Evolutionary conservation across 2,797 vertebrate genomes (phyloP).

Genomic region (Thamnophis elegans): DNA sequence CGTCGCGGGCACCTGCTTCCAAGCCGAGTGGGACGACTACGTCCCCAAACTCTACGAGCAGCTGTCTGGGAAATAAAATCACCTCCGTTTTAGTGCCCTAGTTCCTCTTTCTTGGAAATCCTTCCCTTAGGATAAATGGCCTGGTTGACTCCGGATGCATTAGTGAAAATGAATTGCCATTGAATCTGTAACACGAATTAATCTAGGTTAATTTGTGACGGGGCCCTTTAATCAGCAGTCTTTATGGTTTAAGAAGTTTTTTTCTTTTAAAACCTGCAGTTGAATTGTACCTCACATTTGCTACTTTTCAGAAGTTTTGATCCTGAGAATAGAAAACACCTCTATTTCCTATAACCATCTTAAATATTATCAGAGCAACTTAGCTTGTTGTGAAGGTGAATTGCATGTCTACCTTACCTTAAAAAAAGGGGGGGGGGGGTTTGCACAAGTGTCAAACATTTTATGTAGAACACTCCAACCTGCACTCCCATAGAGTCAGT

Average conservation of each 20-base stretch:
- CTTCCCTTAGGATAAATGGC: not conserved
- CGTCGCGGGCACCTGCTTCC: conserved; percentile 89
- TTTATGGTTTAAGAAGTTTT: not conserved
- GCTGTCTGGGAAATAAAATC: conserved; percentile 83
- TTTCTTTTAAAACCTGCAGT: not conserved
- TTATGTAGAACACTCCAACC: not conserved
- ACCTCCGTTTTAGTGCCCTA: no score
- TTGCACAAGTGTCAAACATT: not conserved
- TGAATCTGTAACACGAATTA: not conserved
- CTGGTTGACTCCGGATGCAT: not conserved
- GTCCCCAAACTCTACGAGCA: conserved; percentile 94
- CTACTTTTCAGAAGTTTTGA: not conserved
- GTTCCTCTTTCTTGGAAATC: not conserved
- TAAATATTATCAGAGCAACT: not conserved
- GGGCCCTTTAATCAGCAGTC: not conserved
- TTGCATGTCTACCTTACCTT: not conserved
- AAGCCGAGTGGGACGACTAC: conserved; percentile 94
- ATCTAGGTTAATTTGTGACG: not conserved
- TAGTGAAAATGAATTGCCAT: not conserved
- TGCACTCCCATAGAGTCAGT: not conserved
- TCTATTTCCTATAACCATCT: not conserved
- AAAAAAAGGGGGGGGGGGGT: not conserved
- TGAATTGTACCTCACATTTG: not conserved
- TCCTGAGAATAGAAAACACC: not conserved
- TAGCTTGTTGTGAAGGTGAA: not conserved